phyloP scores from a whole-genome alignment of 2,113 vertebrate genomes.

The Acrocephalus kingi region DNA sequence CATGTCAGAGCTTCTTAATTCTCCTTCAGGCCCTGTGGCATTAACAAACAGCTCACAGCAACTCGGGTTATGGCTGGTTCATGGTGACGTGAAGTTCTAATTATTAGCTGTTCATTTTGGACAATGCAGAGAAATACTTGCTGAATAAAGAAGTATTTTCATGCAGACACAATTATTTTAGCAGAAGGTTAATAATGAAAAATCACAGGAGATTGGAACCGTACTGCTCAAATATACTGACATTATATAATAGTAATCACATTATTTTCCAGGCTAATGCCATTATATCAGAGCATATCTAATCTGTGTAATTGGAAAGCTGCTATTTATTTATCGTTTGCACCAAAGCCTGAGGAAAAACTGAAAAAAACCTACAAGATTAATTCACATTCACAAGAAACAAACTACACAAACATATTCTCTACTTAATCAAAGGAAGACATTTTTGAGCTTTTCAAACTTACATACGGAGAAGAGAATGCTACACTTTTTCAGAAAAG shows the following conservation, averaged over 20 bases:
- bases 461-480: not conserved
- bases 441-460: not conserved
- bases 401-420: not conserved
- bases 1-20: slow-evolving; percentile 10
- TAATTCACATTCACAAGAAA: not conserved
- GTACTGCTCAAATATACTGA: not conserved
- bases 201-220: not conserved
- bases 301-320: not conserved
- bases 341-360: not conserved
- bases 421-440: not conserved
- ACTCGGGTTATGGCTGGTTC: not conserved
- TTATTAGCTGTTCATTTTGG: not conserved
- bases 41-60: not conserved
- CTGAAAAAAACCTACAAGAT: not conserved
- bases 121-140: not conserved
- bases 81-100: not conserved
- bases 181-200: not conserved
- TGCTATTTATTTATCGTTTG: not conserved
- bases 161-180: not conserved
- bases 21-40: not conserved
- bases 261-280: slow-evolving; percentile 15
- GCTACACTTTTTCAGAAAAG: not conserved
- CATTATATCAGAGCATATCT: not conserved
- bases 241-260: not conserved
- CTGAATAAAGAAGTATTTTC: not conserved